phyloP scores from a whole-genome alignment of 2,797 vertebrate genomes.

The Epinephelus malabaricus region DNA sequence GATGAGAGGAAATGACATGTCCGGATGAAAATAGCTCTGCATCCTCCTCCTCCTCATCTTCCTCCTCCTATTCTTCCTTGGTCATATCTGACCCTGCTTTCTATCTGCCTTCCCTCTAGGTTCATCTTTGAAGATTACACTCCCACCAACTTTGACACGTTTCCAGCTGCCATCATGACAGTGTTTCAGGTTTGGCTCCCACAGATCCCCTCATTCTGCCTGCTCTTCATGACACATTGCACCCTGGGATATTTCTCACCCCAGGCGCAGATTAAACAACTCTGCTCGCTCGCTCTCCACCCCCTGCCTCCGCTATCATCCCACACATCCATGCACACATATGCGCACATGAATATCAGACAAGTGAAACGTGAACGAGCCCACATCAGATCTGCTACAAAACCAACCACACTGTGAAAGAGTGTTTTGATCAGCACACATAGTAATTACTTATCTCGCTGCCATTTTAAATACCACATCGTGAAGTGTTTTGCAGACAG shows the following conservation, averaged over 20 bases:
- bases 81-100: slow-evolving; percentile 76
- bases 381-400: slow-evolving; percentile 68
- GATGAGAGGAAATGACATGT: slow-evolving; percentile 60
- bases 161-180: slow-evolving; percentile 99
- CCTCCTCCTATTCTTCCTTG: slow-evolving; percentile 64
- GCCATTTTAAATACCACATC: slow-evolving; percentile 51
- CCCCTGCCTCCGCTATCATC: slow-evolving; percentile 76
- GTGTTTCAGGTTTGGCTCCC: slow-evolving; percentile 95
- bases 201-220: slow-evolving; percentile 71
- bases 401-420: slow-evolving; percentile 54
- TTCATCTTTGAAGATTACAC: slow-evolving; percentile 99
- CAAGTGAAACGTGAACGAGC: slow-evolving; percentile 72
- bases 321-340: slow-evolving; percentile 82
- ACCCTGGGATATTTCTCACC: slow-evolving; percentile 84
- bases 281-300: slow-evolving; percentile 73
- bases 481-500: slow-evolving; percentile 34
- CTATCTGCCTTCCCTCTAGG: slow-evolving; percentile 83
- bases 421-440: slow-evolving; percentile 62
- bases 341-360: slow-evolving; percentile 80
- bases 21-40: slow-evolving; percentile 74
- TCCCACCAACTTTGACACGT: slow-evolving; percentile 98
- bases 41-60: slow-evolving; percentile 66
- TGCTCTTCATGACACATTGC: slow-evolving; percentile 82
- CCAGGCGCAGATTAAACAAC: slow-evolving; percentile 84
- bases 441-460: slow-evolving; percentile 62